These are phyloP conservation scores for Ceratina japonica DNA, from an alignment of 1,140 invertebrate species.

Conservation along the genomic window DNA sequence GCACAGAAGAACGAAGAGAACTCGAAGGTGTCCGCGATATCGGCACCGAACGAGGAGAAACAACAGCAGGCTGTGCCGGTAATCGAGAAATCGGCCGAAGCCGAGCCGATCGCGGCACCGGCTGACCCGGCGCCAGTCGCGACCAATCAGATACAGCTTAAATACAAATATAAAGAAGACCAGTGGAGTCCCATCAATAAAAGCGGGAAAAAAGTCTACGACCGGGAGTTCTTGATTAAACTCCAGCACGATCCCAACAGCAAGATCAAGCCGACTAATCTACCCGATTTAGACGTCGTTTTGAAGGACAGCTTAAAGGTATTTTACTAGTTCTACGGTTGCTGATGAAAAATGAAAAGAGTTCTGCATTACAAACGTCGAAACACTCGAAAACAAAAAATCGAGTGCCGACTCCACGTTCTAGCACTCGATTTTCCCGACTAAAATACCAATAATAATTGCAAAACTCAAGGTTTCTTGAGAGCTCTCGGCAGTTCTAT, in stretches of 20 bases:
- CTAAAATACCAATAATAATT: no score
- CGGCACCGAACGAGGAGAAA: slow-evolving; percentile 48
- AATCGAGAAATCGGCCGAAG: slow-evolving; percentile 63
- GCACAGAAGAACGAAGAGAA: slow-evolving; percentile 80
- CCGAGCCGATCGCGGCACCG: slow-evolving; percentile 34
- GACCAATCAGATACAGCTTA: slow-evolving; percentile 56
- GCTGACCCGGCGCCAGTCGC: slow-evolving; percentile 15
- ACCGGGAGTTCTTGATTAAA: slow-evolving; percentile 87
- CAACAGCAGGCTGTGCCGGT: slow-evolving; percentile 39
- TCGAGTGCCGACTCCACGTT: no score
- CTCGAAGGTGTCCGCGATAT: slow-evolving; percentile 72
- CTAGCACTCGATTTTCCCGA: no score
- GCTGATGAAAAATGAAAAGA: no score
- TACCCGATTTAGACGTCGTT: slow-evolving; percentile 83
- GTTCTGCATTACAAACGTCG: no score
- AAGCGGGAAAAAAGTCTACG: slow-evolving; percentile 90
- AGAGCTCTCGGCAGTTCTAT: no score
- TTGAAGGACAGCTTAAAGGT: slow-evolving; percentile 79
- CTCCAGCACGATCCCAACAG: slow-evolving; percentile 87
- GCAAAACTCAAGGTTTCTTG: no score
- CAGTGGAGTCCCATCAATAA: slow-evolving; percentile 93
- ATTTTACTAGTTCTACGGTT: no score
- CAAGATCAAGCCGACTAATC: slow-evolving; percentile 85
- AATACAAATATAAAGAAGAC: slow-evolving; percentile 81
- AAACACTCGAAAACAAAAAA: no score